Conservation (phyloP, 1,140 invertebrate species). For the Pectinophora gossypiella region DNA sequence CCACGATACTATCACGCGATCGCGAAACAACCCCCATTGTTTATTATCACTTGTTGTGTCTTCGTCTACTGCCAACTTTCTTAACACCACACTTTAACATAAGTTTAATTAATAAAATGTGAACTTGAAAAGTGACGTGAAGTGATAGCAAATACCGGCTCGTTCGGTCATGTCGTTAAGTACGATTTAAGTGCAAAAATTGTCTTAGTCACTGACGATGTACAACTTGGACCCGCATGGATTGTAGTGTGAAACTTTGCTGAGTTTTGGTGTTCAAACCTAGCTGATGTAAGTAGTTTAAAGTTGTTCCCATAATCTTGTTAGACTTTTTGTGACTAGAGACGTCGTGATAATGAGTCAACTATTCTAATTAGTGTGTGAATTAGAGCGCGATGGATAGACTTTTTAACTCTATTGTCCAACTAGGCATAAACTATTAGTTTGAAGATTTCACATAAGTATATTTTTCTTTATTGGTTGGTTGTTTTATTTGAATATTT, state of each 20-base stretch:
- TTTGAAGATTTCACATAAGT: no score
- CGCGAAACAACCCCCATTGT: conserved; percentile 62
- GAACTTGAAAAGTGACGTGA: conserved; percentile 59
- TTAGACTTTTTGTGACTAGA: neutral
- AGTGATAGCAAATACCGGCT: conserved; percentile 58
- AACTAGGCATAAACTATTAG: no score
- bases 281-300: neutral
- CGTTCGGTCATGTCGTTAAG: conserved; percentile 49
- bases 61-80: conserved; percentile 17
- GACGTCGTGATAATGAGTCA: neutral
- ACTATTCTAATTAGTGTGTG: conserved; percentile 26
- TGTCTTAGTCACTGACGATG: conserved; percentile 44
- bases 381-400: conserved; percentile 24
- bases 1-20: conserved; percentile 38
- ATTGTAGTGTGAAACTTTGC: conserved; percentile 31
- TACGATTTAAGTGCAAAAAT: conserved; percentile 67
- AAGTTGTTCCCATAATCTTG: neutral
- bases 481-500: no score
- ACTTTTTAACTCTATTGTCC: no score
- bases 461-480: no score
- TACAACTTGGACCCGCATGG: conserved; percentile 34
- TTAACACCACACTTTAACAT: conserved; percentile 7
- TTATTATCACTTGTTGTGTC: conserved; percentile 60
- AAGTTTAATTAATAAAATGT: conserved; percentile 37
- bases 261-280: conserved; percentile 18